Evolutionary conservation across 2,888 invertebrate genomes (phyloP).

Genomic region (Deilephila elpenor): DNA sequence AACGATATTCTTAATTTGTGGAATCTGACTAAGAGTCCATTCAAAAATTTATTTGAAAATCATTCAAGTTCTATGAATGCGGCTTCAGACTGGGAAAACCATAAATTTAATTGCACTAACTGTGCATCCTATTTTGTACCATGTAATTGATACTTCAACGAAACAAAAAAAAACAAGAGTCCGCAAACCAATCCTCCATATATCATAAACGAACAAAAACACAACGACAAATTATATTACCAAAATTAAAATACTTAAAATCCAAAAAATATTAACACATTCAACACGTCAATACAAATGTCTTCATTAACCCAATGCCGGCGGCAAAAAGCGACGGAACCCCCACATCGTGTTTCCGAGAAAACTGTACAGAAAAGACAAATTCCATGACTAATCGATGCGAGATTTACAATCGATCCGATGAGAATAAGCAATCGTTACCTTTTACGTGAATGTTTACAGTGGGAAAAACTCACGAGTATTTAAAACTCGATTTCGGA

Average conservation of each 20-base stretch:
- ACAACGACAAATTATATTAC: neutral
- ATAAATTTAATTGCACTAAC: no score
- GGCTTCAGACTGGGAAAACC: no score
- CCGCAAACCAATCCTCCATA: neutral
- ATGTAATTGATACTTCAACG: neutral
- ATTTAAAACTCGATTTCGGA: constrained; percentile 21
- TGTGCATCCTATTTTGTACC: neutral
- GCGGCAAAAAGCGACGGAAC: constrained; percentile 67
- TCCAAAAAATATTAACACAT: constrained; percentile 62
- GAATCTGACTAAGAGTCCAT: no score
- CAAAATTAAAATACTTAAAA: constrained; percentile 38
- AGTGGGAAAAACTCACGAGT: constrained; percentile 29
- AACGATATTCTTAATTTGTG: no score
- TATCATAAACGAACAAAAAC: constrained; percentile 39
- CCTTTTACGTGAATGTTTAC: constrained; percentile 11
- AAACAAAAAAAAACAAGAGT: neutral
- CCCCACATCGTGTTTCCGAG: constrained; percentile 77
- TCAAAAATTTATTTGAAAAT: no score
- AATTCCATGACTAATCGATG: constrained; percentile 68
- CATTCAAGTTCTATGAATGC: no score
- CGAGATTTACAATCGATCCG: constrained; percentile 65
- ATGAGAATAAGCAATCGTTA: constrained; percentile 52
- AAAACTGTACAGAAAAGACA: constrained; percentile 71
- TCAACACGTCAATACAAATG: constrained; percentile 71
- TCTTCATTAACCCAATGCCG: constrained; percentile 71